phyloP scores from a whole-genome alignment of 1,140 invertebrate genomes.

The Heliconius himera region DNA sequence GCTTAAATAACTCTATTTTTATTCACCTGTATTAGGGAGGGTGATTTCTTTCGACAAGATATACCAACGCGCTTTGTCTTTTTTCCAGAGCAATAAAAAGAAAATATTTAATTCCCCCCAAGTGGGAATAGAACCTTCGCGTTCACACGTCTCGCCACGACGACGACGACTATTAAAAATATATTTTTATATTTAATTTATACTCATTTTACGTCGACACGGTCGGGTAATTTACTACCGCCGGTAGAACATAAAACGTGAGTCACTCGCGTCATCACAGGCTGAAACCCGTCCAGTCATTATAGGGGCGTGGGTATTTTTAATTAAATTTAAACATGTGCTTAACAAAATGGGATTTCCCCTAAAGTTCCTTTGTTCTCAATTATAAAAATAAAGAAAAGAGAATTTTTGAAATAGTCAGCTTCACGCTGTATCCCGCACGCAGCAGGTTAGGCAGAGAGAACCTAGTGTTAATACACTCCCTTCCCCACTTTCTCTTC shows the following conservation, averaged over 20 bases:
- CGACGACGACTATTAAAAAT: neutral
- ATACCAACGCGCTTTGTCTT: no score
- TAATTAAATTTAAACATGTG: constrained; percentile 46
- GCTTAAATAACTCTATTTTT: no score
- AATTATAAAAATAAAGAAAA: neutral
- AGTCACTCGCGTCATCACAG: constrained; percentile 15
- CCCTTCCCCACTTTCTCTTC: no score
- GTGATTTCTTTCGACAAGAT: no score
- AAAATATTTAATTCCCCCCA: no score
- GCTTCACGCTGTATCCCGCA: no score
- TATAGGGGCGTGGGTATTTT: constrained; percentile 35
- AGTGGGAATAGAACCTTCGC: no score
- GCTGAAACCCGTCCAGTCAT: constrained; percentile 29
- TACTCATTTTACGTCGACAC: neutral
- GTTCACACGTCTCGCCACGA: no score
- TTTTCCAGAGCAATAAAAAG: no score
- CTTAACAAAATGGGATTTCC: constrained; percentile 27
- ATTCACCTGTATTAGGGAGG: no score
- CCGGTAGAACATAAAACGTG: constrained; percentile 17
- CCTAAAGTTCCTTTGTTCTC: neutral
- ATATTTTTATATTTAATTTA: neutral
- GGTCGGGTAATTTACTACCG: constrained; percentile 1
- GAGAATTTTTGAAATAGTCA: neutral
- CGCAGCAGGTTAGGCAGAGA: no score
- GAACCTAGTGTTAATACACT: no score